Evolutionary conservation across 2,113 vertebrate species (phyloP).

Genomic region (Eretmochelys imbricata): DNA sequence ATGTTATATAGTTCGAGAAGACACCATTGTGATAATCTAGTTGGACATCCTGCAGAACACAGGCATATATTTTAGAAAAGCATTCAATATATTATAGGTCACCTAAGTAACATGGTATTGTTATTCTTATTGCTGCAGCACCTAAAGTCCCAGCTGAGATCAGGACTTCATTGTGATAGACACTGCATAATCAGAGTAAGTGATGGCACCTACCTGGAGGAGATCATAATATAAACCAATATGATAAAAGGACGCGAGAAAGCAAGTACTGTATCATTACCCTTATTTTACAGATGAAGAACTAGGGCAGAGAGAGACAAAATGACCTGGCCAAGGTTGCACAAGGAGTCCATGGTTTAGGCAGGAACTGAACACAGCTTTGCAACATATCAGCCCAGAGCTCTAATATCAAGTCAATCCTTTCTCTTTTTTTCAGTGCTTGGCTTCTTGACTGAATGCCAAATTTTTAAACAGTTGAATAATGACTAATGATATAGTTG

Average conservation of each 20-base stretch:
- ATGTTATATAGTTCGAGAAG: neutral
- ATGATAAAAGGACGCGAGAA: fast-evolving
- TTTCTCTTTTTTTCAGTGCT: neutral
- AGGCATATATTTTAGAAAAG: neutral
- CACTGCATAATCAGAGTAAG: neutral
- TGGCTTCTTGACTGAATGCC: neutral
- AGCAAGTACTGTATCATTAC: neutral
- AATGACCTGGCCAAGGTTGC: neutral
- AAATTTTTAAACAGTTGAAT: neutral
- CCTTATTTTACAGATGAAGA: neutral
- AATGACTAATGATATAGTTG: neutral
- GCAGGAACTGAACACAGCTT: neutral
- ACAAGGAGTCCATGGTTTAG: neutral
- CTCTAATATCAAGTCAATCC: neutral
- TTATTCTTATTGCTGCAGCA: neutral
- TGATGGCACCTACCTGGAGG: neutral
- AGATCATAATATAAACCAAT: neutral
- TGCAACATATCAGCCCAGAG: neutral
- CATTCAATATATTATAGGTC: neutral
- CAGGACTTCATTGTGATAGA: neutral
- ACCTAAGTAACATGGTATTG: neutral
- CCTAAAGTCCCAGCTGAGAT: neutral
- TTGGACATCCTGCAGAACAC: neutral
- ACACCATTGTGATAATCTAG: neutral
- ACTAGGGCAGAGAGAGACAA: neutral